Evolutionary conservation across 2,888 invertebrate species (phyloP).

Genomic region (Caenorhabditis afra): DNA sequence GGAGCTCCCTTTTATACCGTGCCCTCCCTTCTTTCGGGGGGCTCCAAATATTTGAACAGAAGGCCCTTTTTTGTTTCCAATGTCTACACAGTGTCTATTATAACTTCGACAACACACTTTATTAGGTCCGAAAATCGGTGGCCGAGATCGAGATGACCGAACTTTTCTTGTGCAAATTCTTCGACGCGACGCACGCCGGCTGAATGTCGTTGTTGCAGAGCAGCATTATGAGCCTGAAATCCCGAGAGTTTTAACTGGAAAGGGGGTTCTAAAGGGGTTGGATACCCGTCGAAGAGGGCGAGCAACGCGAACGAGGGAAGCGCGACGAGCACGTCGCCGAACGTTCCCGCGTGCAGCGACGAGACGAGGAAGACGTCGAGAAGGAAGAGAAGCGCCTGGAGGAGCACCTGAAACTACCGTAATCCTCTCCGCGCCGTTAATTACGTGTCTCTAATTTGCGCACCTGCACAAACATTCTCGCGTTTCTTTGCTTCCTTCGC

Average conservation of each 20-base stretch:
- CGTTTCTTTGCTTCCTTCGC: conserved; percentile 47
- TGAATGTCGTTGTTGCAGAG: conserved; percentile 51
- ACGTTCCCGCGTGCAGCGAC: conserved; percentile 31
- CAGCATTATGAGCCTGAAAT: conserved; percentile 38
- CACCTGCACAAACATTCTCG: conserved; percentile 54
- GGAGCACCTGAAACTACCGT: conserved; percentile 5
- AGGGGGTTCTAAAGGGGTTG: not conserved
- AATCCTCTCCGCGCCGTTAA: not conserved
- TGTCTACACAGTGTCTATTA: too few relatives aligned
- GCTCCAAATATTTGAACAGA: conserved; percentile 39
- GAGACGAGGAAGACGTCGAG: conserved; percentile 38
- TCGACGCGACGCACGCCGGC: conserved; percentile 39
- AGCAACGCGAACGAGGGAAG: conserved; percentile 27
- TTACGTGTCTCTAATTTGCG: conserved; percentile 2
- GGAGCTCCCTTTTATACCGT: conserved; percentile 13
- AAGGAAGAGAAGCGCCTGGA: conserved; percentile 28
- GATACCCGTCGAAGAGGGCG: conserved; percentile 41
- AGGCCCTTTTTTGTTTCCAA: conserved; percentile 23
- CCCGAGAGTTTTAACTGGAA: not conserved
- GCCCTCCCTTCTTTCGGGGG: too few relatives aligned
- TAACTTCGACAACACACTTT: conserved; percentile 31
- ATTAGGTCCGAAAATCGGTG: conserved; percentile 29
- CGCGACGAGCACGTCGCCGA: conserved; percentile 25
- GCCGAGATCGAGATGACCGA: conserved; percentile 44
- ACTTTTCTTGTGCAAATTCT: conserved; percentile 43